These are phyloP conservation scores for Melospiza georgiana DNA, from an alignment of 2,113 vertebrate genomes.

Conservation along the genomic window DNA sequence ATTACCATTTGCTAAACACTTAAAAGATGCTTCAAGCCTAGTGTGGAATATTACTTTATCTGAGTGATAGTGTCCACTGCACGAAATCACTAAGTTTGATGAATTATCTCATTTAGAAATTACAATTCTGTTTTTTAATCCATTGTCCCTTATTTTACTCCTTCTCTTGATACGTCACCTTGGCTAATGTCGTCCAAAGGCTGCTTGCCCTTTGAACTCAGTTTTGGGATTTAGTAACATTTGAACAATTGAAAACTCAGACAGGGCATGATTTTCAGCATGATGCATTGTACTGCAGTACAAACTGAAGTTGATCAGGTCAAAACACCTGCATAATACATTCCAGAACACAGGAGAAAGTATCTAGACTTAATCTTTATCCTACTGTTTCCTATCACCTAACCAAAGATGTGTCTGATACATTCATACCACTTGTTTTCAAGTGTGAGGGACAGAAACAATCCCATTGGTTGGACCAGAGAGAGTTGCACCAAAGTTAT, in stretches of 20 bases:
- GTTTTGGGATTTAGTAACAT: neutral
- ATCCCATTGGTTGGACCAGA: neutral
- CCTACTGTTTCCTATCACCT: neutral
- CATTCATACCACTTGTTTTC: neutral
- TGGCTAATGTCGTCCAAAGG: neutral
- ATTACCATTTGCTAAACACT: neutral
- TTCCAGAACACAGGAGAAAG: neutral
- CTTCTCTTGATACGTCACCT: neutral
- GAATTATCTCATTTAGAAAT: neutral
- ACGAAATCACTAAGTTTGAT: neutral
- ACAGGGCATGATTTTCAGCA: neutral
- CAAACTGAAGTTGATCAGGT: neutral
- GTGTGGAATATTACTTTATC: neutral
- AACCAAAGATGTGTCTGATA: neutral
- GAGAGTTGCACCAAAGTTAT: neutral
- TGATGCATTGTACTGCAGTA: neutral
- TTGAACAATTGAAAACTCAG: neutral
- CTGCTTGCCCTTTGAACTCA: neutral
- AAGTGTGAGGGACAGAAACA: neutral
- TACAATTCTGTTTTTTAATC: neutral
- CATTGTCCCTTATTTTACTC: neutral
- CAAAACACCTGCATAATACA: neutral
- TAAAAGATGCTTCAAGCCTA: neutral
- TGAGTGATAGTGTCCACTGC: neutral
- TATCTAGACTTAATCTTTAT: neutral